Conservation (phyloP, 2,797 vertebrate species). For the Dipus sagitta region DNA sequence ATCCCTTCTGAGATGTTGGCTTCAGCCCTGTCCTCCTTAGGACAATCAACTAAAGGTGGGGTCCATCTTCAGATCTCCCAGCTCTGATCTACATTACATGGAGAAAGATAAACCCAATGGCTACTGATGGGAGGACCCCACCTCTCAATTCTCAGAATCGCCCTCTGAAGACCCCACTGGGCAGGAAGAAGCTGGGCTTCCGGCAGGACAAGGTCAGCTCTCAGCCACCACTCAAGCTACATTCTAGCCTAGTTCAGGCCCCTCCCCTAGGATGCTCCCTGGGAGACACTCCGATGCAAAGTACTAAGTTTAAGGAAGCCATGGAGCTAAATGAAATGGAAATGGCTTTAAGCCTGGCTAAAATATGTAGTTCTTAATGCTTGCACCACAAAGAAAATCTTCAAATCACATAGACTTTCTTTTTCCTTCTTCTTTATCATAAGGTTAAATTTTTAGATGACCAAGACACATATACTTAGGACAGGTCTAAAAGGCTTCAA, state of each 20-base stretch:
- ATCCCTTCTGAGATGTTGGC: neutral
- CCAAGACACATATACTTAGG: constrained; percentile 4
- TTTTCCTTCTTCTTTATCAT: neutral
- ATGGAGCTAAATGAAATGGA: neutral
- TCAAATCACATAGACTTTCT: neutral
- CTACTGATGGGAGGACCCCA: neutral
- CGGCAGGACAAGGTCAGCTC: neutral
- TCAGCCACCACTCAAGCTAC: neutral
- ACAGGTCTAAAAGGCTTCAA: neutral
- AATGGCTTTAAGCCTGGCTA: neutral
- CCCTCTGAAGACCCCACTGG: neutral
- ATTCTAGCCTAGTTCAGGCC: neutral
- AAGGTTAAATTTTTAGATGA: constrained; percentile 51
- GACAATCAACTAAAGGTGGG: neutral
- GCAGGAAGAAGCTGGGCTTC: neutral
- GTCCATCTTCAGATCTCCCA: neutral
- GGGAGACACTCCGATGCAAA: neutral
- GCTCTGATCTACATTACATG: neutral
- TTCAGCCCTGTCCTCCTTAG: neutral
- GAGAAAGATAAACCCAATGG: neutral
- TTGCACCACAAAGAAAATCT: neutral
- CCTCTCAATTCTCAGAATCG: neutral
- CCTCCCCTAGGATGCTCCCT: neutral
- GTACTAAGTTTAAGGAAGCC: neutral
- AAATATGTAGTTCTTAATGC: neutral